A percentile compares a stretch with the other conserved stretches of the same genome.
phyloP scores from a whole-genome alignment of 2,113 vertebrate genomes.

The Ammospiza nelsoni region DNA sequence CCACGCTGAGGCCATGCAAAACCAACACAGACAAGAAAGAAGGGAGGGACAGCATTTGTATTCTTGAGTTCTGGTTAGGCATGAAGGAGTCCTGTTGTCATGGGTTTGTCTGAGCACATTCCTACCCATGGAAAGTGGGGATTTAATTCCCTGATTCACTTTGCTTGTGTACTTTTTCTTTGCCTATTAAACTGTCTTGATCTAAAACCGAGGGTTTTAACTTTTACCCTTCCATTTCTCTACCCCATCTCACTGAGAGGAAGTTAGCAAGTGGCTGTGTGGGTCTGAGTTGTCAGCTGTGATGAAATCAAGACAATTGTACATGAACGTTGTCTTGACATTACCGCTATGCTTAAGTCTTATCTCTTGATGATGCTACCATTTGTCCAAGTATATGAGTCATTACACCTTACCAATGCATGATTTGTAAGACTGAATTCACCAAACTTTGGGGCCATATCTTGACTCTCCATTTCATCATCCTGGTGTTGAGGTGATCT shows the following conservation, averaged over 20 bases:
- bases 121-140: too few relatives aligned
- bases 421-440: not conserved
- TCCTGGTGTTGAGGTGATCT: not conserved
- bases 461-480: not conserved
- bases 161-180: not conserved
- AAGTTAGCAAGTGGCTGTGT: rapidly evolving
- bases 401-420: not conserved
- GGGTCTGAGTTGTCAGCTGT: not conserved
- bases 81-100: not conserved
- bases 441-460: not conserved
- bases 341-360: not conserved
- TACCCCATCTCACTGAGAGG: not conserved
- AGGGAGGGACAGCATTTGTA: not conserved
- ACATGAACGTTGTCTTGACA: rapidly evolving
- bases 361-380: not conserved
- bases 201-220: not conserved
- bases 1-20: not conserved
- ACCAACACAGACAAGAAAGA: not conserved
- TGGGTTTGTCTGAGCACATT: not conserved
- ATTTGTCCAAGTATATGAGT: not conserved
- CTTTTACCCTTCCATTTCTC: not conserved
- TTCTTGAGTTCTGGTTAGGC: not conserved
- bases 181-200: not conserved
- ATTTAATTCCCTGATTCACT: not conserved
- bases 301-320: not conserved